Percentiles rank a stretch among this genome's conserved stretches.
Conservation (phyloP, 1,140 invertebrate genomes). For the Megalopta genalis region DNA sequence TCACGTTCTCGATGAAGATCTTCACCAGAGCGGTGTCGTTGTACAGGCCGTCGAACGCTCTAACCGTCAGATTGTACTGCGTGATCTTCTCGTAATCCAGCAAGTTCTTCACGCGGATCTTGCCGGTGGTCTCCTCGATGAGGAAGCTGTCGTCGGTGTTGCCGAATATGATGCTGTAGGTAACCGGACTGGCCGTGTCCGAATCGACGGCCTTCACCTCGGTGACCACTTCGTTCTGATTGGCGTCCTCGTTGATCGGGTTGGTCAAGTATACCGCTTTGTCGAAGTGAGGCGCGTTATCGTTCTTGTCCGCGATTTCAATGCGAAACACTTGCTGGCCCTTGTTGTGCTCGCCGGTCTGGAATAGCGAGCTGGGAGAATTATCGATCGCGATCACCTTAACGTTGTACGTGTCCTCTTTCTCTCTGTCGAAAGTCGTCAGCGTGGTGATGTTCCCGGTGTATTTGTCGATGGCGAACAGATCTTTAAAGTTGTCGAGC, state of each 20-base stretch:
- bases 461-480: conserved; percentile 88
- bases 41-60: conserved; percentile 89
- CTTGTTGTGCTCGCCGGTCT: conserved; percentile 85
- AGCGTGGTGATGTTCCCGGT: conserved; percentile 93
- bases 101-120: conserved; percentile 87
- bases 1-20: conserved; percentile 90
- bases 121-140: conserved; percentile 89
- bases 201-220: conserved; percentile 90
- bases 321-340: conserved; percentile 90
- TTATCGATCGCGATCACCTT: conserved; percentile 92
- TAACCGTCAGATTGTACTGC: conserved; percentile 87
- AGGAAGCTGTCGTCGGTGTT: conserved; percentile 89
- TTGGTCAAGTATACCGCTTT: conserved; percentile 87
- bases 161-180: conserved; percentile 89
- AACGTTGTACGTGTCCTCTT: conserved; percentile 88
- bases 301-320: conserved; percentile 94
- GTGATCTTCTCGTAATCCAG: conserved; percentile 93
- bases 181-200: conserved; percentile 90
- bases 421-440: conserved; percentile 89
- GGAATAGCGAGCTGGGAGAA: conserved; percentile 88
- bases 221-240: conserved; percentile 88
- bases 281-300: conserved; percentile 91
- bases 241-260: conserved; percentile 89
- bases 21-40: conserved; percentile 88
- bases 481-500: conserved; percentile 84